Evolutionary conservation across 2,113 vertebrate species (phyloP), one percentile per base, ranked within the genome.

Genomic region (Myrmecobius fasciatus): DNA sequence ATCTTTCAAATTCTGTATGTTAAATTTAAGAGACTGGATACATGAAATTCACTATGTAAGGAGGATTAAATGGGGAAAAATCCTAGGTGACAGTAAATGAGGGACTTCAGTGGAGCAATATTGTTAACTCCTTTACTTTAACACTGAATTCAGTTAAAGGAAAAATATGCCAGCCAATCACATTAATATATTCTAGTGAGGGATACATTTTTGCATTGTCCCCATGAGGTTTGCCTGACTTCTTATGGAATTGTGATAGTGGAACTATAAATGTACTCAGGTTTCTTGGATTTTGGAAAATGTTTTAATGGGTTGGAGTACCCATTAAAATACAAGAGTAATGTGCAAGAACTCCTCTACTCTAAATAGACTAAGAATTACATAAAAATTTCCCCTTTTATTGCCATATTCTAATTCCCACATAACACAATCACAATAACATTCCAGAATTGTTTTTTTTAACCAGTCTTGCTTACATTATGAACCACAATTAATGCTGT

Each of bases 151-250:
- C 52, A 83, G 67, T 83, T 92, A 92, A 0, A 53, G 46, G 67
- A 91, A 94, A 94, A 90, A 92, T 25, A 92, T 17, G 89, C 60
- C 8, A 75, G 67, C 7, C 92, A 52, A 93, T 2, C 36, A 28
- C 7, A 49, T 51, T 91, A 83, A 1, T n/a, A 88, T 67, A 91
- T 90, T 52, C 93, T 47, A 93, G 36, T 89, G 46, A 53, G 89
- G 94, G 47, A 51, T 51, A n/a, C 56, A 96, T 11, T 93, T 95
- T 54, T 89, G 56, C 47, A 95, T 92, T 95, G 53, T 92, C 89
- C 53, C n/a, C n/a, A 43, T 56, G 8, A 90, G 92, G 36, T 1
- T 75, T 52, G 14, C 20, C 8, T 96, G 91, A 93, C 47, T 91
- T 52, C 92, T 94, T 47, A 91, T 47, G 90, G 89, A 89, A 47